phyloP scores from a whole-genome alignment of 2,888 invertebrate genomes.

The Linnaemya vulpina region DNA sequence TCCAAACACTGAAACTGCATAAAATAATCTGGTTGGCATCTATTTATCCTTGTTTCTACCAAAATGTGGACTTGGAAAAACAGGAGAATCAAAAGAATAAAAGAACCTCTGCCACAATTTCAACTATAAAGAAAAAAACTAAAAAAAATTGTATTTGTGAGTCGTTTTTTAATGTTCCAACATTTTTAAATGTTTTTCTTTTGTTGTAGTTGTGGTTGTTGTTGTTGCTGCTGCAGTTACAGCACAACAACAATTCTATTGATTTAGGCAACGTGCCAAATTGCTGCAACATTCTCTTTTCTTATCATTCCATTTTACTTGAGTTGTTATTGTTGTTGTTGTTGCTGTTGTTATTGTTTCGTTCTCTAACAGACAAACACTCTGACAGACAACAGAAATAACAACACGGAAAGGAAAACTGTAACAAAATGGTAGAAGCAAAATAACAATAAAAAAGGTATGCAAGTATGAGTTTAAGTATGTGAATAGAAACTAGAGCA shows the following conservation, averaged over 20 bases:
- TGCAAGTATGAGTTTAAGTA: conserved; percentile 24
- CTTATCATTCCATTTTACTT: conserved; percentile 5
- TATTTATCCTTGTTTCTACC: neutral
- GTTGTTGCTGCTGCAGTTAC: neutral
- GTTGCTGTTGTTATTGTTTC: conserved; percentile 5
- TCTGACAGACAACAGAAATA: conserved; percentile 10
- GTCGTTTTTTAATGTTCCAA: conserved; percentile 36
- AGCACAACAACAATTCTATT: conserved; percentile 69
- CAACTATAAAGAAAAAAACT: neutral
- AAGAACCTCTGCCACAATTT: neutral
- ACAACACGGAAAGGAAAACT: conserved; percentile 32
- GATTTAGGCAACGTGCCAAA: conserved; percentile 76
- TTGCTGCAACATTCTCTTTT: conserved; percentile 66
- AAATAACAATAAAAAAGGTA: conserved; percentile 4
- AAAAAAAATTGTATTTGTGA: neutral
- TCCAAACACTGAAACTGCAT: neutral
- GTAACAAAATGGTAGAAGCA: conserved; percentile 51
- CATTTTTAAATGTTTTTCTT: conserved; percentile 37
- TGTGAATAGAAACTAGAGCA: conserved; percentile 44
- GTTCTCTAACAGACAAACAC: neutral
- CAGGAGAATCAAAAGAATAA: neutral
- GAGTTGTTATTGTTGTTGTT: conserved; percentile 7
- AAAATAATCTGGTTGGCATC: neutral
- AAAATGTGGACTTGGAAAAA: neutral
- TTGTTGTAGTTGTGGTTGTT: conserved; percentile 9